Evolutionary conservation across 2,113 vertebrate species (phyloP).

Genomic region (Silurus asotus): DNA sequence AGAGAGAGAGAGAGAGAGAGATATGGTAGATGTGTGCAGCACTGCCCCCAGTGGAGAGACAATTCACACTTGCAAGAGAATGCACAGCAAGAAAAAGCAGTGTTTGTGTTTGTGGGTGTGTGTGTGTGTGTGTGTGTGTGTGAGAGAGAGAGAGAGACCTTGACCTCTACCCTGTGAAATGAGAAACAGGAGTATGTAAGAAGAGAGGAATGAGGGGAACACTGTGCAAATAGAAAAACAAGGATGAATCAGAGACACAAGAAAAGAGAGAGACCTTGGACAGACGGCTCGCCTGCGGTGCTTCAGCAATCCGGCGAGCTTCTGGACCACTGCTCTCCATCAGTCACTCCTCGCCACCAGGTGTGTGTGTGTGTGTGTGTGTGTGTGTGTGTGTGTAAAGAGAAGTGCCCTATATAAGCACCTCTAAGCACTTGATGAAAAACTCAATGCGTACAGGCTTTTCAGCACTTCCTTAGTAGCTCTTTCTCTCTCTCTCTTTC

Average conservation of each 20-base stretch:
- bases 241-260: constrained; percentile 29
- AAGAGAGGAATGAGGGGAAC: not conserved
- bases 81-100: not conserved
- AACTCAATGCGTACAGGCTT: constrained; percentile 27
- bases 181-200: not conserved
- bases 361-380: constrained; percentile 58
- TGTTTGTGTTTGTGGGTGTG: not conserved
- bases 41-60: constrained; percentile 63
- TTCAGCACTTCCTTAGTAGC: constrained; percentile 9
- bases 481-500: not conserved
- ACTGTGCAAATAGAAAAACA: not conserved
- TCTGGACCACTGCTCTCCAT: constrained; percentile 65
- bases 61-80: not conserved
- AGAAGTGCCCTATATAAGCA: constrained; percentile 54
- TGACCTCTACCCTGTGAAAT: not conserved
- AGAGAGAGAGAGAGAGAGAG: constrained; percentile 22
- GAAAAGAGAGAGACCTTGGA: constrained; percentile 50
- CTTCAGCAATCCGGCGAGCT: constrained; percentile 57
- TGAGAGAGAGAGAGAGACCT: not conserved
- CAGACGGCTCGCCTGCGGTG: constrained; percentile 63
- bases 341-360: constrained; percentile 66
- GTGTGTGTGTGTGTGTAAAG: constrained; percentile 26
- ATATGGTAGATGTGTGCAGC: constrained; percentile 50
- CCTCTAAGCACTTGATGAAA: constrained; percentile 37
- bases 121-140: constrained; percentile 2